phyloP scores from a whole-genome alignment of 35 echinoderm and acorn worm genomes.

The Apostichopus parvimensis region DNA sequence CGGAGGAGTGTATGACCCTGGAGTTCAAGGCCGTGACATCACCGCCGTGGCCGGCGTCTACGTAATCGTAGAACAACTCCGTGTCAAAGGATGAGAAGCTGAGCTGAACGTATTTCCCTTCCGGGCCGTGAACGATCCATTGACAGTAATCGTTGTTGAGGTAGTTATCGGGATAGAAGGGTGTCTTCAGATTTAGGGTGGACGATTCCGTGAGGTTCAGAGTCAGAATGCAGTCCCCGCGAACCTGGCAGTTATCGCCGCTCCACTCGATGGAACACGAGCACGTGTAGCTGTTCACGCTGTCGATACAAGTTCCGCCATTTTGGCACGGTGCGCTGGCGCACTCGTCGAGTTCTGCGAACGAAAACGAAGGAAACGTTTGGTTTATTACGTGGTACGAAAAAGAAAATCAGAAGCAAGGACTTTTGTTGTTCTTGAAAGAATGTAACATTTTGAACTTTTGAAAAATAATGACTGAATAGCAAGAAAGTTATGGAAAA shows the following conservation, averaged over 20 bases:
- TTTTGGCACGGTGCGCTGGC: constrained; percentile 47
- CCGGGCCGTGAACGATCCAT: constrained; percentile 66
- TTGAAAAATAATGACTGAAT: too few species aligned
- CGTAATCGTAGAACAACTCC: constrained; percentile 78
- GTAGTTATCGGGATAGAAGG: constrained; percentile 85
- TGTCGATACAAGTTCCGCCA: constrained; percentile 39
- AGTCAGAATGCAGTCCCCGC: constrained; percentile 70
- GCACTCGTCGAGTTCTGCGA: constrained; percentile 33
- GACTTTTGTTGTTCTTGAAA: too few species aligned
- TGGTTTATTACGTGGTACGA: too few species aligned
- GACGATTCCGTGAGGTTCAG: constrained; percentile 51
- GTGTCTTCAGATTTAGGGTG: constrained; percentile 26
- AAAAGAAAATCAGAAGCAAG: too few species aligned
- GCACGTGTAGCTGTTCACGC: constrained; percentile 49
- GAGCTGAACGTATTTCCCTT: constrained; percentile 83
- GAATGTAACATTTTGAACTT: too few species aligned
- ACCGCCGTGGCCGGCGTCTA: constrained; percentile 74
- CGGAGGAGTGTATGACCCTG: constrained; percentile 62
- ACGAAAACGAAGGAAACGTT: neutral
- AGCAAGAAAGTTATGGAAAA: too few species aligned
- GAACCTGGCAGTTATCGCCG: constrained; percentile 36
- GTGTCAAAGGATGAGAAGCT: constrained; percentile 64
- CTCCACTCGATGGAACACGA: constrained; percentile 52
- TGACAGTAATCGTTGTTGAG: constrained; percentile 88
- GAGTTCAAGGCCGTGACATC: constrained; percentile 63